Evolutionary conservation across 2,888 invertebrate species (phyloP).

Genomic region (Nephrocerus scutellatus): DNA sequence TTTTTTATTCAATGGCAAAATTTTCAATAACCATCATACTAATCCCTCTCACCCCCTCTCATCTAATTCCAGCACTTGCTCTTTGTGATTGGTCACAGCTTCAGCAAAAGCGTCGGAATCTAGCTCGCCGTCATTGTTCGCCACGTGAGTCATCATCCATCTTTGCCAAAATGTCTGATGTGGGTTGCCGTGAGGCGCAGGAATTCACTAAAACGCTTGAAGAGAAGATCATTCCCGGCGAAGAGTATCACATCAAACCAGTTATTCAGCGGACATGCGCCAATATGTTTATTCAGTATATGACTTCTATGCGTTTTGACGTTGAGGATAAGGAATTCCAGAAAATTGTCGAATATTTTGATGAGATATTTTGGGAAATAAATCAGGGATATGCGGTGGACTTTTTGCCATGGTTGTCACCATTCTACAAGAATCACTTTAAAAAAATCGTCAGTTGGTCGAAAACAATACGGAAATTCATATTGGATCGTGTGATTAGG

Average conservation of each 20-base stretch:
- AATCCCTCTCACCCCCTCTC: too few species aligned
- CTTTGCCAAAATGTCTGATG: conserved; percentile 64
- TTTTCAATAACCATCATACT: too few species aligned
- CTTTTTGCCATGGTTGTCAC: conserved; percentile 74
- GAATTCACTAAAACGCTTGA: conserved; percentile 56
- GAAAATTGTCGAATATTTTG: conserved; percentile 64
- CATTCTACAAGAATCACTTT: conserved; percentile 64
- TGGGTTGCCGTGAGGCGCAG: conserved; percentile 59
- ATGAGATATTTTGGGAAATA: conserved; percentile 86
- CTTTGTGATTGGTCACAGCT: conserved; percentile 82
- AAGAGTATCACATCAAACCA: conserved; percentile 59
- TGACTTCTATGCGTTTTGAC: conserved; percentile 74
- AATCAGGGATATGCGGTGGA: conserved; percentile 84
- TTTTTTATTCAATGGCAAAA: too few species aligned
- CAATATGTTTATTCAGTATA: conserved; percentile 80
- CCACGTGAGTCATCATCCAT: conserved; percentile 68
- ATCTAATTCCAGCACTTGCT: conserved; percentile 68
- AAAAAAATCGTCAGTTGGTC: conserved; percentile 63
- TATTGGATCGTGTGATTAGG: conserved; percentile 63
- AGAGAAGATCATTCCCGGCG: conserved; percentile 39
- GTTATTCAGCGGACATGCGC: conserved; percentile 66
- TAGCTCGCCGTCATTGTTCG: conserved; percentile 74
- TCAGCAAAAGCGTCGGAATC: conserved; percentile 68
- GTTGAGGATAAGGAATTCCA: conserved; percentile 63
- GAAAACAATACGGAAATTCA: conserved; percentile 63